Conservation (phyloP, 2,888 invertebrate species). For the Apotomis capreana region DNA sequence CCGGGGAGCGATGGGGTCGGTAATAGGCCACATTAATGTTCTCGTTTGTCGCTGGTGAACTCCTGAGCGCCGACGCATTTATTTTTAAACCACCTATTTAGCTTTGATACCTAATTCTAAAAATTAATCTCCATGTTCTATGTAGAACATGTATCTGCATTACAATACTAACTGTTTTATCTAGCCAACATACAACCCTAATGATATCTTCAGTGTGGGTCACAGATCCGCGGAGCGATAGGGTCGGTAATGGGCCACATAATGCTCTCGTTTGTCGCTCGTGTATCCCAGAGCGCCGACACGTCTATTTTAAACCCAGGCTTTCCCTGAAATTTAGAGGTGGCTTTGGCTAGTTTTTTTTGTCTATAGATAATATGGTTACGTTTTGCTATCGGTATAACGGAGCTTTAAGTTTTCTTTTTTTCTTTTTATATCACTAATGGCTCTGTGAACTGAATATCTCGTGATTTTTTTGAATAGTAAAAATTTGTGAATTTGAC, state of each 20-base stretch:
- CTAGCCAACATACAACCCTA: not conserved
- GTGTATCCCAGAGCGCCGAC: constrained; percentile 4
- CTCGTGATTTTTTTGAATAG: too few relatives aligned
- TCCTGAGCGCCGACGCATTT: too few relatives aligned
- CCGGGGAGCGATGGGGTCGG: not conserved
- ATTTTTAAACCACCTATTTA: too few relatives aligned
- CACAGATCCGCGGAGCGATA: constrained; percentile 31
- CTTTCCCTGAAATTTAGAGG: constrained; percentile 18
- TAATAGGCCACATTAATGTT: too few relatives aligned
- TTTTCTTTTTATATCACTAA: too few relatives aligned
- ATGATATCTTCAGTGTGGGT: constrained; percentile 3
- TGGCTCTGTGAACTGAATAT: too few relatives aligned
- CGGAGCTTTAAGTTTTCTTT: too few relatives aligned
- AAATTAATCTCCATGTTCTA: too few relatives aligned
- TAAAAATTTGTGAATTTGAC: too few relatives aligned
- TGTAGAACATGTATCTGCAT: too few relatives aligned
- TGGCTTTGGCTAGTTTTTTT: constrained; percentile 3
- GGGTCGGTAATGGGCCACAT: constrained; percentile 31
- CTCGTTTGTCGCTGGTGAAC: too few relatives aligned
- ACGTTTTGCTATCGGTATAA: not conserved
- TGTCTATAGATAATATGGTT: not conserved
- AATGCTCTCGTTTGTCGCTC: constrained; percentile 34
- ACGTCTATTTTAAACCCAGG: constrained; percentile 22
- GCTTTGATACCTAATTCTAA: too few relatives aligned
- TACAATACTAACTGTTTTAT: not conserved